Conservation (phyloP, 92 coral and sea anemone species). For the Palythoa grandiflora region DNA sequence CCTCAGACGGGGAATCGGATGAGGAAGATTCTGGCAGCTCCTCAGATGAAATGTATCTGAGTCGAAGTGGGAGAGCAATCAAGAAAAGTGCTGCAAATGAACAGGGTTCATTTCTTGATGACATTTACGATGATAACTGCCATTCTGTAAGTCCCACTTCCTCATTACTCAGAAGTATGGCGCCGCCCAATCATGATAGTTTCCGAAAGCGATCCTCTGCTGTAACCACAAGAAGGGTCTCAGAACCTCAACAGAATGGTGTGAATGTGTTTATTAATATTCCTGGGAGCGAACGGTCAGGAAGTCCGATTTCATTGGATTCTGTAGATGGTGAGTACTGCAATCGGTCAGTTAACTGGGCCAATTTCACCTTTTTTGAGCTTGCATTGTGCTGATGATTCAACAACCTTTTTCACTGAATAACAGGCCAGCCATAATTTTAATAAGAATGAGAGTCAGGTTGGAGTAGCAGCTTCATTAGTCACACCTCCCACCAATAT, state of each 20-base stretch:
- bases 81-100: constrained; percentile 2
- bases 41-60: constrained; percentile 84
- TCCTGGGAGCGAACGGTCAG: constrained; percentile 43
- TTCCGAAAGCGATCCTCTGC: constrained; percentile 44
- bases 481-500: too few species aligned
- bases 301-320: constrained; percentile 44
- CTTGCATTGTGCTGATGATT: neutral
- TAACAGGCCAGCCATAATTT: too few species aligned
- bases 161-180: constrained; percentile 43
- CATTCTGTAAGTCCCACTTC: constrained; percentile 27
- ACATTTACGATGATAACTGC: constrained; percentile 22
- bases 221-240: neutral
- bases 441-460: too few species aligned
- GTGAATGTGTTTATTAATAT: constrained; percentile 18
- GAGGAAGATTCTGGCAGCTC: constrained; percentile 79
- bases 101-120: constrained; percentile 25
- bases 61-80: constrained; percentile 45
- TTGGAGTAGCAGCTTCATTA: too few species aligned
- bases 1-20: constrained; percentile 66
- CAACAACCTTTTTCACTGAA: too few species aligned
- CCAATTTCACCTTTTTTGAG: neutral
- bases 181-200: constrained; percentile 26
- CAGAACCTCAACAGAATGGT: constrained; percentile 33
- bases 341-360: neutral
- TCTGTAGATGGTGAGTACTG: constrained; percentile 29